A percentile compares a stretch with the other conserved stretches of the same genome.
phyloP scores from a whole-genome alignment of 2,797 vertebrate genomes.

The Manis crassicaudata region DNA sequence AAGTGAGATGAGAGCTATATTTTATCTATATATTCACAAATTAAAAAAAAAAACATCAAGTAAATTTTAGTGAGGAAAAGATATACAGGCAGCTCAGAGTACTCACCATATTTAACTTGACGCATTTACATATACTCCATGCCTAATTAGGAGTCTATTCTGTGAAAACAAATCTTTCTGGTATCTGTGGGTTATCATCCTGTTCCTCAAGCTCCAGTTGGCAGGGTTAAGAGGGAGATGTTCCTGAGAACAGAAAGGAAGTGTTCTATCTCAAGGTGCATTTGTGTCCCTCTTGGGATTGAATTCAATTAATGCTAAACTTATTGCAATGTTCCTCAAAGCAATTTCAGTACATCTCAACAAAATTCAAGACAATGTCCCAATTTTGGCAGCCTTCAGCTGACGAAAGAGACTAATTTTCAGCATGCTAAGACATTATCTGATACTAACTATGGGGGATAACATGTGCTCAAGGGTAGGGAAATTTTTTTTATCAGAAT shows the following conservation, averaged over 20 bases:
- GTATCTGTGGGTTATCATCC: not conserved
- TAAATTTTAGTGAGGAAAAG: not conserved
- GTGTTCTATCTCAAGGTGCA: not conserved
- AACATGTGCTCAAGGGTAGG: not conserved
- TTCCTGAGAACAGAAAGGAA: not conserved
- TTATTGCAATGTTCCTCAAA: constrained; percentile 61
- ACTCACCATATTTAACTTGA: constrained; percentile 26
- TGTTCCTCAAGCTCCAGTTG: not conserved
- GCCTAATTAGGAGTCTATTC: constrained; percentile 14
- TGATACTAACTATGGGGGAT: constrained; percentile 48
- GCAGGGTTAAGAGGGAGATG: not conserved
- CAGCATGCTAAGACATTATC: constrained; percentile 51
- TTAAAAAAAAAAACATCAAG: not conserved
- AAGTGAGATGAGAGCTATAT: not conserved
- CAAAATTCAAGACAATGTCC: constrained; percentile 58
- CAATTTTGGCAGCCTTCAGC: not conserved
- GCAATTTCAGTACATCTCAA: constrained; percentile 37
- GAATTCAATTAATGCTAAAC: not conserved
- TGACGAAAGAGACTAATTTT: constrained; percentile 3
- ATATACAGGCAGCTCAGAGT: not conserved
- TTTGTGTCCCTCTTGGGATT: not conserved
- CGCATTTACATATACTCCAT: not conserved
- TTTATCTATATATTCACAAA: too few species aligned
- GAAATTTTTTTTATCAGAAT: constrained; percentile 31
- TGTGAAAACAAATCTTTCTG: not conserved